phyloP scores from a whole-genome alignment of 2,797 vertebrate species.

The Falco cherrug region DNA sequence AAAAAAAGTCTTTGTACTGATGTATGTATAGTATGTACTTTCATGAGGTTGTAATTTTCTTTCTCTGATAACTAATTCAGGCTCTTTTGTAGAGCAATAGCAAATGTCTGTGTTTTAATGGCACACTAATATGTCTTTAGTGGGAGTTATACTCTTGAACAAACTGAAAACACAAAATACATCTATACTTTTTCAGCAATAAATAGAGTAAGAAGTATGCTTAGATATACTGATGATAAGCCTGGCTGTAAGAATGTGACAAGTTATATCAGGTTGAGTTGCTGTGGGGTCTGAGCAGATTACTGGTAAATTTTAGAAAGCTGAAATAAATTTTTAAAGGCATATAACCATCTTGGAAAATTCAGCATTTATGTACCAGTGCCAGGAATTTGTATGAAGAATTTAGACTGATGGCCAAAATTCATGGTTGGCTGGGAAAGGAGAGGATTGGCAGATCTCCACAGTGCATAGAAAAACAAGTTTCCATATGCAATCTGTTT shows the following conservation, averaged over 20 bases:
- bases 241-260: background rate
- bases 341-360: conserved; percentile 30
- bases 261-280: background rate
- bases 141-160: background rate
- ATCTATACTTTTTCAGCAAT: background rate
- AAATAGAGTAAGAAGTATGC: background rate
- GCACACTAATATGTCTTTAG: background rate
- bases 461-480: conserved; percentile 19
- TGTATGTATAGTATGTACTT: background rate
- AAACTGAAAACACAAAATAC: background rate
- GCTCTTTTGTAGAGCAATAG: background rate
- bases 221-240: background rate
- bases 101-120: background rate
- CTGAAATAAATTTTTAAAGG: conserved; percentile 11
- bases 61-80: background rate
- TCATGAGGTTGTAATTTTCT: background rate
- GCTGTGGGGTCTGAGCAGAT: background rate
- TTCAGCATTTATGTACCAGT: background rate
- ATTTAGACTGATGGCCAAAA: conserved; percentile 58
- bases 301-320: conserved; percentile 31
- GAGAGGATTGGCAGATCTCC: conserved; percentile 51
- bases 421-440: conserved; percentile 56
- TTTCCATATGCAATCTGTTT: conserved; percentile 60
- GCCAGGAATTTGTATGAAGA: conserved; percentile 52
- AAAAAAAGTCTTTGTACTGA: background rate